Evolutionary conservation across 2,113 vertebrate species (phyloP), one percentile per base, ranked within the genome.

Genomic region (Alces alces): DNA sequence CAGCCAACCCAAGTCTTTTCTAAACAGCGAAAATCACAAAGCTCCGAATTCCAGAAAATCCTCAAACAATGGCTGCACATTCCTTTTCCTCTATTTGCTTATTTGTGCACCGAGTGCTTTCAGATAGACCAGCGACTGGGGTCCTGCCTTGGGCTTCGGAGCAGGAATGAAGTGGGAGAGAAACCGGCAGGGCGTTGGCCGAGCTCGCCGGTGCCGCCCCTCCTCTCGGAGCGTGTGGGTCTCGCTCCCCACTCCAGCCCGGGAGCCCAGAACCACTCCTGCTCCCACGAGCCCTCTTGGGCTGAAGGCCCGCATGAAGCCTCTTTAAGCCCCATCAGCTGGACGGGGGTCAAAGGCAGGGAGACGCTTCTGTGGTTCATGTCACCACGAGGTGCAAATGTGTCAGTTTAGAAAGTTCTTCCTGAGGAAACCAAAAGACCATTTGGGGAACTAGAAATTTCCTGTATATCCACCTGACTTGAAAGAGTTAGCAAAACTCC

Each of bases 11-110:
- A 98, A 98, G 97, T 86, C 97, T 93, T 98, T 96, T 98, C 98
- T 96, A 97, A 98, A 98, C 97, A 98, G 93, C 89, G 16, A 94
- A 58, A 96, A 98, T 98, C 98, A 99, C 99, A 99, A 98, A 98
- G 96, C 97, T 97, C 90, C 92, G 91, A 98, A 99, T 99, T 99
- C 99, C 99, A 99, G 96, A 98, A 97, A 92, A 97, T 96, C 94
- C 45, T 87, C 96, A 94, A 98, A 98, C 98, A 99, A 98, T 98
- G 98, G 95, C 83, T 98, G 97, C 50, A 97, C 73, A 98, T 98
- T 97, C 79, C 96, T 97, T 84, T 30, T 39, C 73, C 93, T 95
- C 87, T 85, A 86, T 95, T 61, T 19, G 60, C 96, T 98, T 98
- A 92, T 96, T 96, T 97, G 91, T 96, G 97, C 95, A 95, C 52